Conservation (phyloP, 2,797 vertebrate genomes). For the Dermochelys coriacea region DNA sequence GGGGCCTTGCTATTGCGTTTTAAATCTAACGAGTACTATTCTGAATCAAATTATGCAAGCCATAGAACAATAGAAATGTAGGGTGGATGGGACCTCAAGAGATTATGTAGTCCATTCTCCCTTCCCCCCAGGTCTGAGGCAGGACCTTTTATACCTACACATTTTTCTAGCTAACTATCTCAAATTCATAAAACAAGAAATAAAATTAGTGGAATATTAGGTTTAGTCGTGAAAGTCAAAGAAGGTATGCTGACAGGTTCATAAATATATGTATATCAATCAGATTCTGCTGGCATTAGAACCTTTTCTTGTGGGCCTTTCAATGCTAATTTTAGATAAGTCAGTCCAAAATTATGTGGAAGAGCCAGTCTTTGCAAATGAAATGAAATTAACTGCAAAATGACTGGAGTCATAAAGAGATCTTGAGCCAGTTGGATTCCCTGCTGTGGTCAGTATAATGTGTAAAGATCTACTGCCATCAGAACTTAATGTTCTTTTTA, state of each 20-base stretch:
- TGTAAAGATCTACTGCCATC: not conserved
- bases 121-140: not conserved
- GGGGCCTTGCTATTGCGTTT: not conserved
- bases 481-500: not conserved
- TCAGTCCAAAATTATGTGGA: not conserved
- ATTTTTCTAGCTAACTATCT: slow-evolving; percentile 17
- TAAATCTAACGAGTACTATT: not conserved
- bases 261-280: slow-evolving; percentile 32
- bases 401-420: not conserved
- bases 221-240: slow-evolving; percentile 17
- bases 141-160: not conserved
- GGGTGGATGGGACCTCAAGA: not conserved
- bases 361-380: slow-evolving; percentile 5
- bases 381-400: not conserved
- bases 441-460: not conserved
- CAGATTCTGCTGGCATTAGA: slow-evolving; percentile 22
- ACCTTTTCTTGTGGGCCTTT: slow-evolving; percentile 4
- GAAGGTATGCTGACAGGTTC: slow-evolving; percentile 5
- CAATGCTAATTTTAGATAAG: slow-evolving; percentile 49
- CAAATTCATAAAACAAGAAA: slow-evolving; percentile 27
- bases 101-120: not conserved
- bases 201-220: slow-evolving; percentile 15
- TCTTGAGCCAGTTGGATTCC: not conserved
- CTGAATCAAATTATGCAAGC: not conserved
- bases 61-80: not conserved